phyloP scores from a whole-genome alignment of 2,113 vertebrate species.

The Platanista minor region DNA sequence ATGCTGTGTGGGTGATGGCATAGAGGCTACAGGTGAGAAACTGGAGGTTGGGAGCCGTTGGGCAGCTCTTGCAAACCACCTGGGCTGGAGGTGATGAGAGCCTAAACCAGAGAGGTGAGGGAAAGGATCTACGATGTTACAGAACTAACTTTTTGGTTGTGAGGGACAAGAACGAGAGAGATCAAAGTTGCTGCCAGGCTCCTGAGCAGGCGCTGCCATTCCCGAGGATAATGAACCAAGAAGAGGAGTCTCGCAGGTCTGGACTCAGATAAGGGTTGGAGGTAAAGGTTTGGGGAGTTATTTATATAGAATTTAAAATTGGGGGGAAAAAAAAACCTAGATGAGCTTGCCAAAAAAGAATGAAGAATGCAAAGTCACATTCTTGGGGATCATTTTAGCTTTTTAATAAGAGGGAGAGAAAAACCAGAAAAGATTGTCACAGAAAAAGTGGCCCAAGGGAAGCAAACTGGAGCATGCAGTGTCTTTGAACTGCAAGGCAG shows the following conservation, averaged over 20 bases:
- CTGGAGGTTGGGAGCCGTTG: background rate
- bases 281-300: background rate
- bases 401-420: background rate
- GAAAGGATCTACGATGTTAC: background rate
- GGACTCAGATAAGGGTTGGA: background rate
- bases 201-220: background rate
- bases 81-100: background rate
- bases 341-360: background rate
- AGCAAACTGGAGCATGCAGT: background rate
- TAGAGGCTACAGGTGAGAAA: background rate
- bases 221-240: background rate
- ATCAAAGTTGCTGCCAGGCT: background rate
- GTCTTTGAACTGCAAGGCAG: background rate
- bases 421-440: background rate
- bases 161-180: background rate
- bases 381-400: background rate
- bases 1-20: background rate
- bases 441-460: background rate
- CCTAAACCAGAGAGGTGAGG: background rate
- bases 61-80: background rate
- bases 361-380: background rate
- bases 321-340: background rate
- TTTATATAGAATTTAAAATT: background rate
- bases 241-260: background rate
- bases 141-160: background rate